Base-by-base conservation (phyloP, 2,888 invertebrate species). In the Epiblema foenella region DNA sequence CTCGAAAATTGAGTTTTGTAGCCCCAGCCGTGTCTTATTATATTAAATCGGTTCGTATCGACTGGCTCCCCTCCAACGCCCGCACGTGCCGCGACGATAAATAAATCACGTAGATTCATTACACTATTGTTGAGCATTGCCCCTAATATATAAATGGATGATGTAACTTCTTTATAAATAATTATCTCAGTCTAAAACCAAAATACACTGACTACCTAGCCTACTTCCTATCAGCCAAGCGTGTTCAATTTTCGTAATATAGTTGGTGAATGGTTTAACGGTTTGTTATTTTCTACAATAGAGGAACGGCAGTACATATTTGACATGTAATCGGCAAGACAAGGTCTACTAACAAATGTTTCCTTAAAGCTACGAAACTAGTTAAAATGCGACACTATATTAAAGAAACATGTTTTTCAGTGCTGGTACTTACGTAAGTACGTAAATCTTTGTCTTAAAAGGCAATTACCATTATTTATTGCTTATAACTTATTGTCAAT, bases 31-130 rank as follows among this genome's bases (percentile, higher is more conserved):
- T 58, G 63, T 69, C 58, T 52, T 68, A 68, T 62, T 68, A 67
- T 57, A 56, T 62, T 20, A 59, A 58, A 67, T 69, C 64, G 51
- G 69, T 49, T 56, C 66, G 58, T 69, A 69, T 66, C 62, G 60
- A 71, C 67, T 71, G 71, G 67, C 71, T 57, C 56, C 66, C 67
- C 67, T 71, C 71, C 70, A 67, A 73, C 54, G 52, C 29, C 4
- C 58, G 56, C 73, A 70, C 73, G 69, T 69, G 68, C 69, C 49
- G 65, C 39, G 71, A 24, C 56, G 60, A 67, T 71, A 71, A 68
- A 74, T 74, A 74, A 74, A 74, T 74, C 74, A 72, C 56, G 46
- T 59, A 74, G 74, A 72, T 74, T 74, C 74, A 74, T 69, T 74
- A 69, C 69, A 71, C 73, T 68, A 62, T 68, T 70, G 73, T 69